A percentile compares a stretch with the other conserved stretches of the same genome.
phyloP scores from a whole-genome alignment of 2,113 vertebrate genomes.

The Tragelaphus imberbis region DNA sequence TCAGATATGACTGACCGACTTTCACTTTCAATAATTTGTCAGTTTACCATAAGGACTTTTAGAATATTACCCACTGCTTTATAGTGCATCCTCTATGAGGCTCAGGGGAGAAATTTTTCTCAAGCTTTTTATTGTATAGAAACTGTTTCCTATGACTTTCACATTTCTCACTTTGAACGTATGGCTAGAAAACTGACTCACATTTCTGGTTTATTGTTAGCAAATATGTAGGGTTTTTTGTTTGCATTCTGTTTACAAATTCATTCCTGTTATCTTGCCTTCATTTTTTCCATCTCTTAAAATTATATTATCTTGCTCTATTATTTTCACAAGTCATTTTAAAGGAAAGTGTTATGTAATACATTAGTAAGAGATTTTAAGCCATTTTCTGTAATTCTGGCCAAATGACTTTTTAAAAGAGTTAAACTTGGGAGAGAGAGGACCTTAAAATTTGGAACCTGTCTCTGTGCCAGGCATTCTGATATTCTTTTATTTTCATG shows the following conservation, averaged over 20 bases:
- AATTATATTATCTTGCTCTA: neutral
- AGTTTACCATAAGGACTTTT: neutral
- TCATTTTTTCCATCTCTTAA: neutral
- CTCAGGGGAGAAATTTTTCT: neutral
- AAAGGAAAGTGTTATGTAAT: neutral
- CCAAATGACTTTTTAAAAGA: constrained; percentile 13
- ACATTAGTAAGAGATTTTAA: neutral
- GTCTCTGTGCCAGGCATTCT: neutral
- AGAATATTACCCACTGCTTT: neutral
- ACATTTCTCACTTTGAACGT: constrained; percentile 6
- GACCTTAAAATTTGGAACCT: neutral
- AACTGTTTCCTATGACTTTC: neutral
- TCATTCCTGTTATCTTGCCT: neutral
- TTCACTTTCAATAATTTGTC: neutral
- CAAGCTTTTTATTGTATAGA: neutral
- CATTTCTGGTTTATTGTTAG: neutral
- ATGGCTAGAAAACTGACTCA: neutral
- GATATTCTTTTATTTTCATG: neutral
- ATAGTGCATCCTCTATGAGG: neutral
- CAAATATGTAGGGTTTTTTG: neutral
- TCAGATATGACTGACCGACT: neutral
- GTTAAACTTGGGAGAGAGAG: neutral
- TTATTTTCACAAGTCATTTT: neutral
- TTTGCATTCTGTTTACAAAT: neutral
- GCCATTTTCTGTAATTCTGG: constrained; percentile 14